phyloP scores from a whole-genome alignment of 2,113 vertebrate genomes.

The Malurus alboscapulatus region DNA sequence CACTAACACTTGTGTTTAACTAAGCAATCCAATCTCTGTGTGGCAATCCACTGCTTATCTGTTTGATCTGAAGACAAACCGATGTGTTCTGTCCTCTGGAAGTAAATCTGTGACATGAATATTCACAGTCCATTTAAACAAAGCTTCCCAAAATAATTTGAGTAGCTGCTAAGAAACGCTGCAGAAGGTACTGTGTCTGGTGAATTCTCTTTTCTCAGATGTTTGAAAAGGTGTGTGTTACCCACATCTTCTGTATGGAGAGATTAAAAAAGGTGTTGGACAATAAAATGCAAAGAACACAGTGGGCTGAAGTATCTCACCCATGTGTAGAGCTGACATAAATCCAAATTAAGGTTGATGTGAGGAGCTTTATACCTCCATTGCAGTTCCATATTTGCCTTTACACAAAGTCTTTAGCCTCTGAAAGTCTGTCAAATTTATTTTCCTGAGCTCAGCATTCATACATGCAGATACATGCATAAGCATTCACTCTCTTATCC shows the following conservation, averaged over 20 bases:
- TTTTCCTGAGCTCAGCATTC: conserved; percentile 1
- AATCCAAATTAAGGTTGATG: neutral
- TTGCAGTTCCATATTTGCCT: neutral
- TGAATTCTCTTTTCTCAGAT: neutral
- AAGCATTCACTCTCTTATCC: neutral
- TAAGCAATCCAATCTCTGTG: neutral
- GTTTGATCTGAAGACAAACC: conserved; percentile 24
- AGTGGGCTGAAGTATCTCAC: neutral
- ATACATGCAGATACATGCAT: neutral
- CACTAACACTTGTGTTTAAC: neutral
- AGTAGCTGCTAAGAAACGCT: neutral
- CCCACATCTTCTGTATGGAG: neutral
- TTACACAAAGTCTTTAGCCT: neutral
- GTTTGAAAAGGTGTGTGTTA: neutral
- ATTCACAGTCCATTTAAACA: conserved; percentile 28
- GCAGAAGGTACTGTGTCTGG: neutral
- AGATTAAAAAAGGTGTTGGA: neutral
- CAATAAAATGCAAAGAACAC: neutral
- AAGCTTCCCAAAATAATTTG: neutral
- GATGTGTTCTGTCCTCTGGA: neutral
- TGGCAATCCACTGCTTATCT: neutral
- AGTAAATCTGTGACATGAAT: conserved; percentile 18
- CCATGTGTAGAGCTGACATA: neutral
- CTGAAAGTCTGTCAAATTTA: neutral
- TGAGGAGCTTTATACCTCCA: neutral